phyloP scores from a whole-genome alignment of 1,140 invertebrate genomes.

The Cydia pomonella region DNA sequence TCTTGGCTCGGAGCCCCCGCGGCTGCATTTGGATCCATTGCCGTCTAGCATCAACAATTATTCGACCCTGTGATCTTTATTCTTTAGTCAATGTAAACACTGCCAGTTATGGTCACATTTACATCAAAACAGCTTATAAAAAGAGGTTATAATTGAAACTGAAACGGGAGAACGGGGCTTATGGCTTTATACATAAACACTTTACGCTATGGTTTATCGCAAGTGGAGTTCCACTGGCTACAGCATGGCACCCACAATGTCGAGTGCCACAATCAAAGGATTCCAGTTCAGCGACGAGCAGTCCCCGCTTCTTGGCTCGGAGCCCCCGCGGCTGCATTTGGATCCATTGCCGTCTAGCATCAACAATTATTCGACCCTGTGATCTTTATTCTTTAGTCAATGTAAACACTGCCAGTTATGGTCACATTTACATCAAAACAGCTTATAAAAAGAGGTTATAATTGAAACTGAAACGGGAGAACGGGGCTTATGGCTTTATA shows the following conservation, averaged over 20 bases:
- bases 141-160: too few relatives aligned
- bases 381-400: slow-evolving; percentile 36
- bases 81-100: neutral
- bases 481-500: too few relatives aligned
- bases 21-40: slow-evolving; percentile 60
- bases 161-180: too few relatives aligned
- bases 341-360: slow-evolving; percentile 61
- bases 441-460: too few relatives aligned
- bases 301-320: slow-evolving; percentile 67
- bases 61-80: slow-evolving; percentile 58
- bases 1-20: slow-evolving; percentile 67
- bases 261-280: slow-evolving; percentile 49
- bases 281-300: slow-evolving; percentile 65
- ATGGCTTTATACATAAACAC: too few relatives aligned
- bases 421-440: neutral
- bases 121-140: neutral
- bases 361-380: slow-evolving; percentile 68
- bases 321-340: slow-evolving; percentile 64
- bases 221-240: slow-evolving; percentile 81
- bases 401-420: neutral
- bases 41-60: slow-evolving; percentile 67
- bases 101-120: neutral
- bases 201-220: slow-evolving; percentile 88
- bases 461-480: too few relatives aligned
- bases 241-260: slow-evolving; percentile 44